Percentiles rank a stretch among this genome's conserved stretches.
Evolutionary conservation across 92 coral and sea anemone genomes (phyloP).

Genomic region (Desmophyllum pertusum): DNA sequence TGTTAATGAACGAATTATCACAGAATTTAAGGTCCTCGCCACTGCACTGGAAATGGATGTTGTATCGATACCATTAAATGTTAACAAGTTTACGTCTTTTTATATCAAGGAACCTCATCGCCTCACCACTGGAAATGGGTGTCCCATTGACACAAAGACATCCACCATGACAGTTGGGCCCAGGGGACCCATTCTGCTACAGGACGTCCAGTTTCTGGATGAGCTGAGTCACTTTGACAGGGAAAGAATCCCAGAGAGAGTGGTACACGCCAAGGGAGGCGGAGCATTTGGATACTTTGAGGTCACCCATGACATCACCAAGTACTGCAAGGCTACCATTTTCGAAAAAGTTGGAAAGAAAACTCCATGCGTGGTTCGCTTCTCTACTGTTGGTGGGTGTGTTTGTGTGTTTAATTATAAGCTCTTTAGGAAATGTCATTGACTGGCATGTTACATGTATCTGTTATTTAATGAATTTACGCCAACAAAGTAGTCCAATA

Average conservation of each 20-base stretch:
- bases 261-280: conserved; percentile 99
- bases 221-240: conserved; percentile 97
- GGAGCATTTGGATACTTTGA: conserved; percentile 99
- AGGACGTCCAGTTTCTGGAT: conserved; percentile 92
- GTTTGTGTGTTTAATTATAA: not conserved
- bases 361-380: conserved; percentile 84
- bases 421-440: not conserved
- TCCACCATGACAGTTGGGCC: conserved; percentile 95
- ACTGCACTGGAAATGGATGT: too few relatives aligned
- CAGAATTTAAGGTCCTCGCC: too few relatives aligned
- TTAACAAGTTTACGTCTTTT: not conserved
- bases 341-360: conserved; percentile 89
- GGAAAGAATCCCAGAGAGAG: conserved; percentile 98
- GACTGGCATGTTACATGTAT: not conserved
- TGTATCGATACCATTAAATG: too few relatives aligned
- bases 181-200: conserved; percentile 87
- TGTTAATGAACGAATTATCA: not conserved
- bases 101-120: conserved; percentile 48
- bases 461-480: not conserved
- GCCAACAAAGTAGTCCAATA: not conserved
- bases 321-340: conserved; percentile 90
- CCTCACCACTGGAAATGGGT: conserved; percentile 84
- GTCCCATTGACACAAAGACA: conserved; percentile 82
- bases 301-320: conserved; percentile 91
- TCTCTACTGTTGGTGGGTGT: conserved; percentile 93